Conservation (phyloP, 2,888 invertebrate genomes). For the Chorisops tibialis region DNA sequence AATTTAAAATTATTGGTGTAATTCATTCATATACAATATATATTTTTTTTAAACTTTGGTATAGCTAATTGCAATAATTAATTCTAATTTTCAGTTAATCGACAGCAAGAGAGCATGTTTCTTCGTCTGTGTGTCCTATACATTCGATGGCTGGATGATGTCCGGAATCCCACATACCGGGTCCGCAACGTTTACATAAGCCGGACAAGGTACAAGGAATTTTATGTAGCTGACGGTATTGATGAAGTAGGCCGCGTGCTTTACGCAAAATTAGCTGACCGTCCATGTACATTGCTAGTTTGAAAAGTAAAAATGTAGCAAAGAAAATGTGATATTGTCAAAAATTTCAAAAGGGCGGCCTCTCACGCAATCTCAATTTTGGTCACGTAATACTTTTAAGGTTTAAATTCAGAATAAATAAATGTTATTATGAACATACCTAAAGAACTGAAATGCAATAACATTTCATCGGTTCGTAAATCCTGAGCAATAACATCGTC, state of each 20-base stretch:
- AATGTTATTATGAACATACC: slow-evolving; percentile 51
- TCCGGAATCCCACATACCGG: slow-evolving; percentile 92
- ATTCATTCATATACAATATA: too few relatives aligned
- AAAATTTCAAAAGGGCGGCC: too few relatives aligned
- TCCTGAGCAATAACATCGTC: slow-evolving; percentile 92
- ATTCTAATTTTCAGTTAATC: slow-evolving; percentile 41
- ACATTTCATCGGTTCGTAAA: slow-evolving; percentile 89
- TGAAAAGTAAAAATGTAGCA: slow-evolving; percentile 4
- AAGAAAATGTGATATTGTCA: too few relatives aligned
- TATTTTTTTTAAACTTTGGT: slow-evolving; percentile 13
- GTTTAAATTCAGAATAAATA: neutral
- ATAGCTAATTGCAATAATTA: neutral
- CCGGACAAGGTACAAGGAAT: slow-evolving; percentile 88
- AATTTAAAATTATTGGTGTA: slow-evolving; percentile 16
- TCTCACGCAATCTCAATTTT: too few relatives aligned
- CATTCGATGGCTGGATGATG: slow-evolving; percentile 86
- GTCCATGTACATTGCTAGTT: slow-evolving; percentile 98
- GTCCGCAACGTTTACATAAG: slow-evolving; percentile 83
- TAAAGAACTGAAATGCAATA: slow-evolving; percentile 90
- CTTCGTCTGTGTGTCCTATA: slow-evolving; percentile 64
- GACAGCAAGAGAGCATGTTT: slow-evolving; percentile 53
- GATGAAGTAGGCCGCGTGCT: slow-evolving; percentile 85
- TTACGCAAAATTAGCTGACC: slow-evolving; percentile 85
- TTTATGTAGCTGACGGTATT: slow-evolving; percentile 81
- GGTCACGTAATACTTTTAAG: too few relatives aligned